Conservation (phyloP, 1,140 invertebrate species). For the Drusus annulatus region DNA sequence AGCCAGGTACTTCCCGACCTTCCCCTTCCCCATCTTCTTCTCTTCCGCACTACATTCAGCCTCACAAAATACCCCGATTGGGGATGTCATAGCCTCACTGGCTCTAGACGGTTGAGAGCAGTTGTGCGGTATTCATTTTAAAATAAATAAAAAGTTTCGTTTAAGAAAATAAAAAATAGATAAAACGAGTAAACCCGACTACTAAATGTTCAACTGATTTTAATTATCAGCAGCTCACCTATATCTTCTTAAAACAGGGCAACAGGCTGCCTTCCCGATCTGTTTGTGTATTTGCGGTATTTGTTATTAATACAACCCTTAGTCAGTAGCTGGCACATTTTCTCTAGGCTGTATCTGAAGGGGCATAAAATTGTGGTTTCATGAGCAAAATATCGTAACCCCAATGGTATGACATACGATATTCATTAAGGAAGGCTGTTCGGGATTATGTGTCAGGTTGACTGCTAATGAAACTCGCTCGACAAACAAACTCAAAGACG, state of each 20-base stretch:
- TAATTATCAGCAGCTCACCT: background rate
- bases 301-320: background rate
- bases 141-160: no score
- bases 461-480: slow-evolving; percentile 7
- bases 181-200: no score
- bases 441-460: background rate
- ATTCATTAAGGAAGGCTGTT: background rate
- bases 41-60: no score
- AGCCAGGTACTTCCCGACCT: no score
- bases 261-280: background rate
- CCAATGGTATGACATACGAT: slow-evolving; percentile 10
- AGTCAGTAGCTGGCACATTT: background rate
- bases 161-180: no score
- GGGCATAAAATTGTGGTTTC: slow-evolving; percentile 10
- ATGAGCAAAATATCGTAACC: slow-evolving; percentile 1
- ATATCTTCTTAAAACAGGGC: background rate
- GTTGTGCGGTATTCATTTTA: no score
- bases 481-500: background rate
- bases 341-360: background rate
- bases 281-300: background rate
- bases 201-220: no score
- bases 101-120: no score
- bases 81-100: no score
- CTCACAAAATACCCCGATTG: no score
- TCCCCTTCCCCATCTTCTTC: no score